Evolutionary conservation across 1,140 invertebrate species (phyloP).

Genomic region (Mizuhopecten yessoensis): DNA sequence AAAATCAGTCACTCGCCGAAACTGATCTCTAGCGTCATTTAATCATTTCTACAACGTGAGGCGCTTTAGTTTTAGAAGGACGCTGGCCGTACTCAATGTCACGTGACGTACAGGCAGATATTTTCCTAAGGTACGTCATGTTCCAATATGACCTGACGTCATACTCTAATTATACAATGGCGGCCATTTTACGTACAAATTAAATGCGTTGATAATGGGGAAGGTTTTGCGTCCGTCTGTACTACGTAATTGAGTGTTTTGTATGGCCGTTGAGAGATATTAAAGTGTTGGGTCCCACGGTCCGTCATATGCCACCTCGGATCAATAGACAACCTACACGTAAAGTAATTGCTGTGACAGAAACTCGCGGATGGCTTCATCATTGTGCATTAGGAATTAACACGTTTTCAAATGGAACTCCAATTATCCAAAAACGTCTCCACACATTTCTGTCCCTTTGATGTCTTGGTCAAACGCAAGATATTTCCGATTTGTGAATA

Average conservation of each 20-base stretch:
- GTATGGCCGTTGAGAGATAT: background rate
- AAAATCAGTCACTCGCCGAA: background rate
- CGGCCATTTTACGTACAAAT: slow-evolving; percentile 30
- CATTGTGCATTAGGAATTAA: slow-evolving; percentile 19
- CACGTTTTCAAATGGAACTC: slow-evolving; percentile 22
- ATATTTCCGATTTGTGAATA: slow-evolving; percentile 10
- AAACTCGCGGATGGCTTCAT: background rate
- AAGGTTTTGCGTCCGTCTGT: background rate
- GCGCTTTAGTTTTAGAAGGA: background rate
- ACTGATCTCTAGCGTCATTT: background rate
- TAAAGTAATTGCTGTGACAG: background rate
- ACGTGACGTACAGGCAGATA: background rate
- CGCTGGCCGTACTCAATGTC: too few relatives aligned
- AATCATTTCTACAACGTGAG: background rate
- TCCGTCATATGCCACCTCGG: background rate
- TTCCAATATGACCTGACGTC: background rate
- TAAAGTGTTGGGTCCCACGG: slow-evolving; percentile 15
- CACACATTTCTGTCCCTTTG: background rate
- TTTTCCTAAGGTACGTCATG: background rate
- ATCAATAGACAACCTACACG: background rate
- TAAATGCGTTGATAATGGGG: background rate
- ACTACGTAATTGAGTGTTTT: slow-evolving; percentile 14
- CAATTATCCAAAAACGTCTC: slow-evolving; percentile 7
- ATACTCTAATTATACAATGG: too few relatives aligned
- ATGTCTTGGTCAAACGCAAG: background rate